Base-by-base conservation (phyloP, 1,140 invertebrate genomes). In the Oedothorax gibbosus region DNA sequence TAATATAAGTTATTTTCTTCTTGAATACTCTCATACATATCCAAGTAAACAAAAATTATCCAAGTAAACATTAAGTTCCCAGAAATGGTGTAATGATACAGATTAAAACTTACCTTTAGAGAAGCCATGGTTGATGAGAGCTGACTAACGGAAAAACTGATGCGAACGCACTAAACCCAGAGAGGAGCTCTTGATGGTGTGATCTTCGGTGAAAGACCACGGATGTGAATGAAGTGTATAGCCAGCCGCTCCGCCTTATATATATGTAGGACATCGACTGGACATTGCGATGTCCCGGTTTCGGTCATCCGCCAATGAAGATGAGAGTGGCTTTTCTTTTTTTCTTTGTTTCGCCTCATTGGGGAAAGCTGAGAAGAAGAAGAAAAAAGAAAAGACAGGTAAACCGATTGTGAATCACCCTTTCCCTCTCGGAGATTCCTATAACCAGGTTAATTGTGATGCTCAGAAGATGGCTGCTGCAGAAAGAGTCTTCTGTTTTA, bases 251-350 rank as follows among this genome's bases (percentile, higher is more conserved):
- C 8, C 8, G 4, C 49, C 49, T 71, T 81, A 68, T 81, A 71
- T 81, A 81, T 71, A 81, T 77, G 62, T 72, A 18, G 66, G 78
- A 81, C 78, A 71, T 18, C 18, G 66, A 14, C 78, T 81, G 78
- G 78, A 81, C 78, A 81, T n/a, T 11, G 18, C 51, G 18, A 15
- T 81, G 78, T 81, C 78, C 78, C 20, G 65, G 18, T 71, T 81
- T 81, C 54, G 66, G 78, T 50, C 78, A 81, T 81, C 78, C 78
- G 12, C 78, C 78, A 81, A 81, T 81, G 78, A 81, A 81, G 78
- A 81, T 81, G 78, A 81, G 78, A 81, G 78, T 71, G 12, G 11
- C 2, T 77, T 68, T 79, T 57, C 56, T 35, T 76, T 64, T 20
- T 57, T 65, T 50, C 57, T 79, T 79, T 79, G 77, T 21, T 79